These are phyloP conservation scores for Stigmatopora nigra DNA, from an alignment of 2,113 vertebrate genomes.

Conservation along the genomic window DNA sequence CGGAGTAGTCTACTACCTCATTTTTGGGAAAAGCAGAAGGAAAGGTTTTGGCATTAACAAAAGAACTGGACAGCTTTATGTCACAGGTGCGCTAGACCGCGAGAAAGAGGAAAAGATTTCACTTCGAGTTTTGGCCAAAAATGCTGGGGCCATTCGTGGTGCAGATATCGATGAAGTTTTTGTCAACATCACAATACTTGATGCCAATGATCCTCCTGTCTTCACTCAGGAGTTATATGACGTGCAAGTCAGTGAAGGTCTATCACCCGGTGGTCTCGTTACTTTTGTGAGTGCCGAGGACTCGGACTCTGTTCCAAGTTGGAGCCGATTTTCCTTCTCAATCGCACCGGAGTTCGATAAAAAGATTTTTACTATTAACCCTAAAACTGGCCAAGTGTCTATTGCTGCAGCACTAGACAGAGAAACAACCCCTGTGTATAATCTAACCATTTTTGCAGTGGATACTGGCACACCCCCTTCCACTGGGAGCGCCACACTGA, in stretches of 20 bases:
- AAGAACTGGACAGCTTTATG: constrained; percentile 85
- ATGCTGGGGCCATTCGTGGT: constrained; percentile 84
- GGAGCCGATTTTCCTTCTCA: constrained; percentile 94
- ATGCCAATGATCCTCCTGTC: constrained; percentile 92
- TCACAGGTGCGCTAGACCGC: constrained; percentile 84
- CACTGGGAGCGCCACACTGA: constrained; percentile 81
- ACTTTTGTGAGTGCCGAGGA: constrained; percentile 93
- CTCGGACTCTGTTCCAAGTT: constrained; percentile 92
- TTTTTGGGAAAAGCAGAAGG: constrained; percentile 87
- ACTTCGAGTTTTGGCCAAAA: constrained; percentile 90
- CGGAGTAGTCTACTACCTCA: constrained; percentile 89
- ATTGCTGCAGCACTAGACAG: constrained; percentile 86
- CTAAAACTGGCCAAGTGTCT: constrained; percentile 89
- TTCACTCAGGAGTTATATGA: constrained; percentile 82
- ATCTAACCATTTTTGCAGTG: constrained; percentile 83
- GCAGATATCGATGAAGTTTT: constrained; percentile 92
- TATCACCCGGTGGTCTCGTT: constrained; percentile 83
- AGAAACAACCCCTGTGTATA: constrained; percentile 83
- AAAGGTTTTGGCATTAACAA: constrained; percentile 86
- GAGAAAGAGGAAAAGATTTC: constrained; percentile 92
- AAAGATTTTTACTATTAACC: constrained; percentile 84
- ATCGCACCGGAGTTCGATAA: constrained; percentile 79
- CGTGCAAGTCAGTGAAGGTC: constrained; percentile 85
- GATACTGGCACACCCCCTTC: constrained; percentile 84
- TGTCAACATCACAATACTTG: constrained; percentile 89